phyloP scores from a whole-genome alignment of 2,888 invertebrate genomes.

The Harpalus rufipes region DNA sequence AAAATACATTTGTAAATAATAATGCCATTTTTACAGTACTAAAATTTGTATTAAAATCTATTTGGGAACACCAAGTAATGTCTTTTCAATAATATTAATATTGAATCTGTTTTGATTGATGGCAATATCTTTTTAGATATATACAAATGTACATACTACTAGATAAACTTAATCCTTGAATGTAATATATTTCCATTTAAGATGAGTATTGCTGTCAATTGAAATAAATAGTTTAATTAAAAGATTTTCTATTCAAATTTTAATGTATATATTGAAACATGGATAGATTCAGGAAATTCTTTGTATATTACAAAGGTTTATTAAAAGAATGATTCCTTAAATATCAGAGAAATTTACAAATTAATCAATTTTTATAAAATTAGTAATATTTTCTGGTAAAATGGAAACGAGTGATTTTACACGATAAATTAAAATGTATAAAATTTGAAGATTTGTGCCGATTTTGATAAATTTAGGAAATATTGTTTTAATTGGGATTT shows the following conservation, averaged over 20 bases:
- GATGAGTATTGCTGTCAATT: background rate
- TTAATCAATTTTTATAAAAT: conserved; percentile 4
- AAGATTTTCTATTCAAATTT: background rate
- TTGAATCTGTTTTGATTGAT: background rate
- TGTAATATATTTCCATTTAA: background rate
- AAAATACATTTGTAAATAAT: background rate
- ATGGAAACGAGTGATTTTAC: background rate
- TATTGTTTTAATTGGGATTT: no score
- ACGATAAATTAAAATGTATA: background rate
- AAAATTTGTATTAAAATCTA: background rate
- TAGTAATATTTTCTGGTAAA: background rate
- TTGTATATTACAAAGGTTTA: background rate
- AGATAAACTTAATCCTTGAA: background rate
- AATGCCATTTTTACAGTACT: background rate
- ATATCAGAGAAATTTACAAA: background rate
- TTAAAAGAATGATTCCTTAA: background rate
- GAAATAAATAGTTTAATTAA: background rate
- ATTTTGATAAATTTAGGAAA: background rate
- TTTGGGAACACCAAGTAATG: background rate
- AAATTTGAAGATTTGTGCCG: background rate
- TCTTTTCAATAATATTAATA: background rate
- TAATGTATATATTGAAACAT: background rate
- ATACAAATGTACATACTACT: background rate
- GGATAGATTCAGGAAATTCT: background rate
- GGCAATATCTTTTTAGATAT: background rate